phyloP scores from a whole-genome alignment of 2,888 invertebrate genomes.

The Selenia dentaria region DNA sequence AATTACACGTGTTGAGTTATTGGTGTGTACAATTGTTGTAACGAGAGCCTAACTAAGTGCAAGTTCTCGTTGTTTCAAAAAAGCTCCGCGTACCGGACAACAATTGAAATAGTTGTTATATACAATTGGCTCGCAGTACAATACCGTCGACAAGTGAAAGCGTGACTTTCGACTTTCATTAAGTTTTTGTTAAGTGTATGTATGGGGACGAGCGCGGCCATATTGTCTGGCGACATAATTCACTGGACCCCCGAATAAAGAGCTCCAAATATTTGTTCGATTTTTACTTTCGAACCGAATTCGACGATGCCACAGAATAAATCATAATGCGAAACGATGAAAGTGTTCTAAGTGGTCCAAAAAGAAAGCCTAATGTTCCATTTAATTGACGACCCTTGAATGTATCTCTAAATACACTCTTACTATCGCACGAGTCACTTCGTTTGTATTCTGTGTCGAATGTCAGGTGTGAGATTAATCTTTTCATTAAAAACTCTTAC shows the following conservation, averaged over 20 bases:
- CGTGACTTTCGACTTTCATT: slow-evolving; percentile 83
- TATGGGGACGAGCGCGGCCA: slow-evolving; percentile 69
- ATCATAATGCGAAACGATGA: slow-evolving; percentile 24
- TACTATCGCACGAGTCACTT: not conserved
- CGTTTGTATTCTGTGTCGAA: not conserved
- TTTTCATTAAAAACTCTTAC: not conserved
- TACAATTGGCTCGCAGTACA: slow-evolving; percentile 72
- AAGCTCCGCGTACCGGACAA: slow-evolving; percentile 45
- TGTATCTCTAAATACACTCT: slow-evolving; percentile 12
- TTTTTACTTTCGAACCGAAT: slow-evolving; percentile 55
- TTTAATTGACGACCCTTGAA: slow-evolving; percentile 28
- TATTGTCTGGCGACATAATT: slow-evolving; percentile 79
- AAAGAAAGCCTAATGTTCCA: slow-evolving; percentile 31
- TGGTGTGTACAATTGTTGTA: not conserved
- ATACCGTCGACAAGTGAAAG: slow-evolving; percentile 79
- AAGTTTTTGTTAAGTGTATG: slow-evolving; percentile 79
- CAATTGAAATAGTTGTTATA: slow-evolving; percentile 59
- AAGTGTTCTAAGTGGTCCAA: slow-evolving; percentile 42
- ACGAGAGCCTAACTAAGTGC: not conserved
- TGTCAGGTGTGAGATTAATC: not conserved
- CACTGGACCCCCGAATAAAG: slow-evolving; percentile 55
- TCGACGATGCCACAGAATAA: slow-evolving; percentile 30
- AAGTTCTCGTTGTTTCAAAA: slow-evolving; percentile 47
- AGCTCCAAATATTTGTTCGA: slow-evolving; percentile 54
- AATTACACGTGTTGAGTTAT: not conserved